phyloP scores from a whole-genome alignment of 2,797 vertebrate genomes.

The Tragopan temminckii region DNA sequence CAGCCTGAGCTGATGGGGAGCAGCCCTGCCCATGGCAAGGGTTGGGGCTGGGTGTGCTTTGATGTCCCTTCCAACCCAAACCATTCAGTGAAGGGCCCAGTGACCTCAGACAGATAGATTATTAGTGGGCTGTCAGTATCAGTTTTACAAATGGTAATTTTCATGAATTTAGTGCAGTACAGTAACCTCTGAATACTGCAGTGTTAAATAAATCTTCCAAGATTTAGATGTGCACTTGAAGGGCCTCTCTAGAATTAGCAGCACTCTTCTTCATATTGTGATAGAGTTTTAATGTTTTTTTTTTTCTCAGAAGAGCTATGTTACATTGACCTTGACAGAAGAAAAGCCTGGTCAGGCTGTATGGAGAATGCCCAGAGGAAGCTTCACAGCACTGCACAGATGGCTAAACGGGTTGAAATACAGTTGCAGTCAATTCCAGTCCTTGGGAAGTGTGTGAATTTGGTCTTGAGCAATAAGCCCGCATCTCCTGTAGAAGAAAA shows the following conservation, averaged over 20 bases:
- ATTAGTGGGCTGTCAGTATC: background rate
- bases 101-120: background rate
- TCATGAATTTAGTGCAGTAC: background rate
- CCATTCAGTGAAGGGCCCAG: background rate
- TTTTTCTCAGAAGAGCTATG: rapidly evolving
- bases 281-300: background rate
- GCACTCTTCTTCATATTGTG: background rate
- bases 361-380: background rate
- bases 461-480: background rate
- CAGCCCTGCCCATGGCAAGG: background rate
- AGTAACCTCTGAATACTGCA: background rate
- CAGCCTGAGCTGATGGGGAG: background rate
- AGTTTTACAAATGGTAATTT: background rate
- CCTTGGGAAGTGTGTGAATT: background rate
- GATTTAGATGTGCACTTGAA: background rate
- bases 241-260: background rate
- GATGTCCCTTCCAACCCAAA: background rate
- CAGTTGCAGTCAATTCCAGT: background rate
- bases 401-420: background rate
- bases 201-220: background rate
- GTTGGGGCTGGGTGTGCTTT: background rate
- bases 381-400: background rate
- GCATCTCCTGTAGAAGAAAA: background rate
- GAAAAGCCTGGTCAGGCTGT: background rate
- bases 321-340: background rate